A percentile compares a stretch with the other conserved stretches of the same genome.
Conservation (phyloP, 2,113 vertebrate species). For the Triplophysa rosa region DNA sequence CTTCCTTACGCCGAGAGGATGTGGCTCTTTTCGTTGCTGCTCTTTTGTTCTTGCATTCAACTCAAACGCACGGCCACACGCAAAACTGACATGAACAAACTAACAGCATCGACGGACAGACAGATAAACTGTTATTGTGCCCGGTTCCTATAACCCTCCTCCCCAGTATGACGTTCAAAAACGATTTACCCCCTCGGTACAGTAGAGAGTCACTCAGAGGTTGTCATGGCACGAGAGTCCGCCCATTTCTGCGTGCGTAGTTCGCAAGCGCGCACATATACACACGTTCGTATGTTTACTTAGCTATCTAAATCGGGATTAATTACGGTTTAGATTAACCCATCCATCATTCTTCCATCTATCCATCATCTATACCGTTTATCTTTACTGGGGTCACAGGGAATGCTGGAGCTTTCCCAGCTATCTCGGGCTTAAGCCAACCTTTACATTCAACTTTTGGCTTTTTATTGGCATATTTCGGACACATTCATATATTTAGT, state of each 20-base stretch:
- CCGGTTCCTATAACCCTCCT: slow-evolving; percentile 26
- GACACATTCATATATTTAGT: background rate
- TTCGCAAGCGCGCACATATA: slow-evolving; percentile 12
- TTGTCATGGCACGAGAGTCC: slow-evolving; percentile 36
- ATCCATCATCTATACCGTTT: too few relatives aligned
- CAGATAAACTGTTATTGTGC: slow-evolving; percentile 7
- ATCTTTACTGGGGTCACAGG: too few relatives aligned
- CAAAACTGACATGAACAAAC: background rate
- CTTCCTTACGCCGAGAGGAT: slow-evolving; percentile 43
- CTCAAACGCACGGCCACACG: slow-evolving; percentile 50
- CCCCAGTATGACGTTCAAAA: slow-evolving; percentile 7
- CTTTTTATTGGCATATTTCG: too few relatives aligned
- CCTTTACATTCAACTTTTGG: too few relatives aligned
- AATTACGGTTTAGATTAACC: too few relatives aligned
- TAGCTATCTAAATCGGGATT: too few relatives aligned
- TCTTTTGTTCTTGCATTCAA: slow-evolving; percentile 21
- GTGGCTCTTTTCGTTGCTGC: slow-evolving; percentile 38
- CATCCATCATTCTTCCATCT: too few relatives aligned
- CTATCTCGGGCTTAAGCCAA: too few relatives aligned
- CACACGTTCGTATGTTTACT: background rate
- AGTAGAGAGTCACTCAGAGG: slow-evolving; percentile 44
- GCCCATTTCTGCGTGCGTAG: slow-evolving; percentile 12
- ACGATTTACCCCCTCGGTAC: slow-evolving; percentile 47
- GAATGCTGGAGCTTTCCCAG: too few relatives aligned
- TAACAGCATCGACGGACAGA: slow-evolving; percentile 5